These are phyloP conservation scores for Sialia sialis DNA, from an alignment of 2,113 vertebrate genomes.

Conservation along the genomic window DNA sequence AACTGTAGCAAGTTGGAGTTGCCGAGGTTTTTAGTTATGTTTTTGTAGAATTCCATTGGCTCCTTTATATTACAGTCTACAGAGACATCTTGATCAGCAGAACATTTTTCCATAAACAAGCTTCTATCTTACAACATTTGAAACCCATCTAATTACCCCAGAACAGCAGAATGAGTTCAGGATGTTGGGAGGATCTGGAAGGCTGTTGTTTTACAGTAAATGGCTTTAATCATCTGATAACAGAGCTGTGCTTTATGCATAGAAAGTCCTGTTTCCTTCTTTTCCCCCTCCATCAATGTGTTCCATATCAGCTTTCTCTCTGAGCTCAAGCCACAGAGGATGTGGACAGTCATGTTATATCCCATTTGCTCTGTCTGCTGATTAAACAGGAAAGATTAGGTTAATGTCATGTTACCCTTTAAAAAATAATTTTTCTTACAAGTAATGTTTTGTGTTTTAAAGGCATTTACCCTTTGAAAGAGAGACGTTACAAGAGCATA, in stretches of 20 bases:
- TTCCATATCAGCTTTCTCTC: neutral
- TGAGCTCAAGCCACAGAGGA: neutral
- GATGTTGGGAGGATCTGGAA: slow-evolving; percentile 36
- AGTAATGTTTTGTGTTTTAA: neutral
- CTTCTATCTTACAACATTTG: neutral
- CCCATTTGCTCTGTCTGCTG: neutral
- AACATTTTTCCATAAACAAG: neutral
- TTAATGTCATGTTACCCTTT: neutral
- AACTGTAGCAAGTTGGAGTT: neutral
- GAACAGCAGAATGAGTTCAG: slow-evolving; percentile 9
- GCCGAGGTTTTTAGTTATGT: neutral
- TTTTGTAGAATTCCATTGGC: neutral
- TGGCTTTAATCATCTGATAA: slow-evolving; percentile 25
- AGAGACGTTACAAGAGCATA: neutral
- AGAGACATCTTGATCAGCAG: neutral
- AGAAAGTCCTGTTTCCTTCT: neutral
- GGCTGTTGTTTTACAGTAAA: slow-evolving; percentile 19
- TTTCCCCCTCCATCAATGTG: too few species aligned
- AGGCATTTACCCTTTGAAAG: neutral
- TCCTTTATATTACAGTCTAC: neutral
- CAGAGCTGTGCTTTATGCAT: neutral
- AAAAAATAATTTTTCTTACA: neutral
- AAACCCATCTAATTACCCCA: slow-evolving; percentile 23
- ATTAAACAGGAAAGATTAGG: neutral
- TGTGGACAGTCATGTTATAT: neutral